Evolutionary conservation across 2,888 invertebrate species (phyloP), one percentile per base, ranked within the genome.

Genomic region (Hylaea fasciaria): DNA sequence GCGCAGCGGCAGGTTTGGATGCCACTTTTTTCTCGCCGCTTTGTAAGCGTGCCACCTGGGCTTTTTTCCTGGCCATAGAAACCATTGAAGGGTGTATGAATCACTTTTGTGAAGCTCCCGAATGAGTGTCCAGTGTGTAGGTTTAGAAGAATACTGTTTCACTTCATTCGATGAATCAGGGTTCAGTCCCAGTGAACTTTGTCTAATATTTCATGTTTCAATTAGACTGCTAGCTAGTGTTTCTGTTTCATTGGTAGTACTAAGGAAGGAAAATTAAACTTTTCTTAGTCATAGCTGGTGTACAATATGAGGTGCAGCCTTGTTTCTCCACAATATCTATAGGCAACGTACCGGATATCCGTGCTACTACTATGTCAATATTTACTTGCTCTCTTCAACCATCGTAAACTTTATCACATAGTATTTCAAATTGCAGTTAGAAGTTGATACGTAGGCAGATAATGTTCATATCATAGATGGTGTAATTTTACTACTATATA

Each of bases 31-130:
- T 85, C 82, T 80, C 72, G 75, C 72, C 78, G 78, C 82, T 82
- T 83, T 82, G 82, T 84, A 81, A 85, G 77, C 82, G 81, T 82
- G 85, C 87, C 91, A 91, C 90, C 91, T 91, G 91, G 91, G 78
- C 82, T 86, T 89, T 91, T 91, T 90, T 89, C 83, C 79, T 82
- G 81, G 69, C 73, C 78, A 78, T 81, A 77, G 78, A 77, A 78
- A 80, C 82, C 82, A 89, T 88, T 87, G 79, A 86, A 83, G 76
- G 67, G 77, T 77, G n/a, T n/a, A 82, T 87, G 84, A 89, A 86
- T 87, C 85, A 86, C 83, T 83, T 82, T 79, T 78, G 82, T 81
- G 74, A 77, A 76, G 74, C 76, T 74, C 70, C 74, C 76, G 72
- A 75, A 76, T 77, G 76, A 72, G 68, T 78, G 82, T 77, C 80